phyloP scores from a whole-genome alignment of 2,888 invertebrate genomes.

The Clepsis dumicolana region DNA sequence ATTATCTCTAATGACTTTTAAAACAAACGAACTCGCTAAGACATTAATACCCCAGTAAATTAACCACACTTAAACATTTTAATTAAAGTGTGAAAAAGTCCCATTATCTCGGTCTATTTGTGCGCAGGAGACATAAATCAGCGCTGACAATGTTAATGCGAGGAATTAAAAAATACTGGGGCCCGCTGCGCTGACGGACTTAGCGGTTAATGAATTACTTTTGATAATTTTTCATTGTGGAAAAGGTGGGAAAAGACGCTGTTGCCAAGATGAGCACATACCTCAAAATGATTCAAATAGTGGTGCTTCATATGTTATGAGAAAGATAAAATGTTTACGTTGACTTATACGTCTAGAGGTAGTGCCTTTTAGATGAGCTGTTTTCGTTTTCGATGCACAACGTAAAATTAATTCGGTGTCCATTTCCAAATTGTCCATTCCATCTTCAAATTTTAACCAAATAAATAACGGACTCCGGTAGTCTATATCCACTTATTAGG shows the following conservation, averaged over 20 bases:
- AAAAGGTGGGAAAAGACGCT: constrained; percentile 51
- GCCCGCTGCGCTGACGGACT: constrained; percentile 78
- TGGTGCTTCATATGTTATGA: no score
- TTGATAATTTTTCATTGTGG: constrained; percentile 75
- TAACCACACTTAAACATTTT: constrained; percentile 62
- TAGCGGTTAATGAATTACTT: constrained; percentile 84
- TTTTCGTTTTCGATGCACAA: no score
- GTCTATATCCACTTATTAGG: no score
- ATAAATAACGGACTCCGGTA: no score
- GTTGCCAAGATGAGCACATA: neutral
- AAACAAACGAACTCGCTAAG: constrained; percentile 16
- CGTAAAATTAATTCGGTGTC: no score
- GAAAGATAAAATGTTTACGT: no score
- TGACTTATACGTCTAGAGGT: no score
- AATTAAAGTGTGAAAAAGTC: constrained; percentile 79
- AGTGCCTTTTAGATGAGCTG: no score
- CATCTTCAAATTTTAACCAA: no score
- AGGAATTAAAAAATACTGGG: constrained; percentile 82
- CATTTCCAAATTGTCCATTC: no score
- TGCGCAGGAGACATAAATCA: constrained; percentile 74
- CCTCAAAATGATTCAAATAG: no score
- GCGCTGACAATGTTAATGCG: constrained; percentile 80
- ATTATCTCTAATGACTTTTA: neutral
- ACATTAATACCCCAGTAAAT: constrained; percentile 42
- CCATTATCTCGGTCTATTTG: constrained; percentile 79